Evolutionary conservation across 2,888 invertebrate genomes (phyloP), one percentile per base, ranked within the genome.

Genomic region (Chironomus riparius): DNA sequence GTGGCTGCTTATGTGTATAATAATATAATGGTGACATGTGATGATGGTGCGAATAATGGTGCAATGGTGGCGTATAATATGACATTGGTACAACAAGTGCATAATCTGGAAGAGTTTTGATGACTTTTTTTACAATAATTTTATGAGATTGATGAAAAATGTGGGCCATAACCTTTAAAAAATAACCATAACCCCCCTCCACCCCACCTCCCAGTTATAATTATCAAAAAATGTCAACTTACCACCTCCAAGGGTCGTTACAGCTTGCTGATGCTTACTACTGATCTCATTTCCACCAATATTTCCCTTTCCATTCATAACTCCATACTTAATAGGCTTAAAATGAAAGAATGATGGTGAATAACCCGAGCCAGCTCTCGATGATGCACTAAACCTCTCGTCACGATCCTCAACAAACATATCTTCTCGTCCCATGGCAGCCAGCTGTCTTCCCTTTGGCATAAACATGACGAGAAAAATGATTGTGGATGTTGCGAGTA

Each of bases 391-490:
- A 79, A 93, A 90, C 76, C 91, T 89, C 79, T 94, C 94, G 79
- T 93, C 93, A 77, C 93, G 87, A 83, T 92, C 94, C 80, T 92
- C 92, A 78, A 91, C 88, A 83, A 91, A 92, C 78, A 92, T 88
- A 13, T 92, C 94, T 81, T 95, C 95, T 80, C 94, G 92, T 69
- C 96, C 96, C 87, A 96, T 90, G 70, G 95, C 95, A 0, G 95
- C 95, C 80, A 97, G 85, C 81, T 97, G 94, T 61, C 96, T 87
- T 47, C 96, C 95, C 85, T 93, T 96, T 47, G 96, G 92, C 85
- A 95, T 91, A 84, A 97, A 97, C 96, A 97, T 96, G 77, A 95
- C 90, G 79, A 95, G 88, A 84, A 97, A 94, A 74, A 95, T 91
- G 68, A 94, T 89, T 12, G 91, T 89, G 78, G 95, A 92, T 15